These are phyloP conservation scores for Microhierax caerulescens DNA, from an alignment of 2,797 vertebrate genomes.

Conservation along the genomic window DNA sequence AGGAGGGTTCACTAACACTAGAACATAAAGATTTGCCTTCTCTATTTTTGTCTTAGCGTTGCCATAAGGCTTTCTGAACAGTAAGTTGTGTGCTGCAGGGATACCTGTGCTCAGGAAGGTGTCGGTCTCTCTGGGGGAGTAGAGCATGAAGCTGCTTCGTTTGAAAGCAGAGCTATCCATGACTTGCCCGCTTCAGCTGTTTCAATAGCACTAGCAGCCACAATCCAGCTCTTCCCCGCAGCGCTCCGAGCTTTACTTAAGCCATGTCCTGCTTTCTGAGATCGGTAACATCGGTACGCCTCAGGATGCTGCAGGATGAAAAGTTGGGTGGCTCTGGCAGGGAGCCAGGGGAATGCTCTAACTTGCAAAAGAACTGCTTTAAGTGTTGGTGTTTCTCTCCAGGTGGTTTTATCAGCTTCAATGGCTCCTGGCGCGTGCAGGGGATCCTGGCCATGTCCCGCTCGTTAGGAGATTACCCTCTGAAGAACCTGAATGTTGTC, in stretches of 20 bases:
- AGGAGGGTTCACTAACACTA: background rate
- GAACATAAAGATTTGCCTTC: background rate
- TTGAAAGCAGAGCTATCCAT: background rate
- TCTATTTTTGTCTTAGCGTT: background rate
- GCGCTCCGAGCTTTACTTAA: rapidly evolving
- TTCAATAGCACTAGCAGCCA: background rate
- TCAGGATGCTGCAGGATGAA: background rate
- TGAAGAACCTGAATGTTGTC: conserved; percentile 96
- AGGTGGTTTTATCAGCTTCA: conserved; percentile 99
- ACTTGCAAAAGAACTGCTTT: background rate
- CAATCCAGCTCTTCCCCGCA: background rate
- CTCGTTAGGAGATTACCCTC: conserved; percentile 93
- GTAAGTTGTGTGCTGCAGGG: background rate
- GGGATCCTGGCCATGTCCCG: conserved; percentile 98
- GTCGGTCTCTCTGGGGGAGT: background rate
- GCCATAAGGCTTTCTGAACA: background rate
- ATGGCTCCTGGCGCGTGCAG: conserved; percentile 97
- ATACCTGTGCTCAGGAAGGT: background rate
- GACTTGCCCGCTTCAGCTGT: background rate
- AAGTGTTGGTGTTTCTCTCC: conserved; percentile 1
- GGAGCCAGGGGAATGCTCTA: background rate
- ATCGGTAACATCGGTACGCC: rapidly evolving
- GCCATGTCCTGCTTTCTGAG: background rate
- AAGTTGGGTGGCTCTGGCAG: background rate
- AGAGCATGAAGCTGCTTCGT: background rate